Evolutionary conservation across 1,140 invertebrate species (phyloP), one percentile per base, ranked within the genome.

Genomic region (Maconellicoccus hirsutus): DNA sequence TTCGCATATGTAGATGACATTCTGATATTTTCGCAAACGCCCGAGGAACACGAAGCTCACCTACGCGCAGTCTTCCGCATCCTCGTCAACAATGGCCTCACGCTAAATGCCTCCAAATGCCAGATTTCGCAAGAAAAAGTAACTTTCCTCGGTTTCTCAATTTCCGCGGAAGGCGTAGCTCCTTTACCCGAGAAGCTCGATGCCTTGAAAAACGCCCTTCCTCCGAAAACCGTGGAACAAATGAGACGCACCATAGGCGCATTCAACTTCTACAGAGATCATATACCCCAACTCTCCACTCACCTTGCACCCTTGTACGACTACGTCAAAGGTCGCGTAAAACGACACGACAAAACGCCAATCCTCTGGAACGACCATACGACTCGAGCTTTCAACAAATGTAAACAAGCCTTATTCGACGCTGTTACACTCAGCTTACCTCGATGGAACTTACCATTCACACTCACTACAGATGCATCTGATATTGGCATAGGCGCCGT

Each of bases 1-100:
- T 80, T 76, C 69, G 66, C 71, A 22, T 80, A 79, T 59, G 72
- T 80, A 1, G 79, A 80, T 71, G 78, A 80, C 71, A 73, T 80
- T 7, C 52, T 81, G 0, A 71, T 81, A 4, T 76, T 74, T 0
- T 80, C 78, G 0, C 26, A 14, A 63, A 75, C 33, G 21, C 59
- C 63, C 6, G 73, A 73, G 52, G 71, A 79, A 59, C 78, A 79
- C 59, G 2, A 16, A 2, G 0, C 21, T 6, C 72, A 75, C 27
- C 22, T 27, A 14, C 23, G 16, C 70, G 21, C 26, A 22, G n/a
- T 79, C 0, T 77, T 79, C 42, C 2, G 73, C 12, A 29, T 75
- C 0, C 63, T 80, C 0, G 22, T 73, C 2, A 69, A 77, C 0
- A 77, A 76, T 71, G 75, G 76, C 1, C 3, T 80, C 0, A 7